A percentile compares a stretch with the other conserved stretches of the same genome.
Evolutionary conservation across 2,888 invertebrate species (phyloP).

Genomic region (Chymomyza procnemis): DNA sequence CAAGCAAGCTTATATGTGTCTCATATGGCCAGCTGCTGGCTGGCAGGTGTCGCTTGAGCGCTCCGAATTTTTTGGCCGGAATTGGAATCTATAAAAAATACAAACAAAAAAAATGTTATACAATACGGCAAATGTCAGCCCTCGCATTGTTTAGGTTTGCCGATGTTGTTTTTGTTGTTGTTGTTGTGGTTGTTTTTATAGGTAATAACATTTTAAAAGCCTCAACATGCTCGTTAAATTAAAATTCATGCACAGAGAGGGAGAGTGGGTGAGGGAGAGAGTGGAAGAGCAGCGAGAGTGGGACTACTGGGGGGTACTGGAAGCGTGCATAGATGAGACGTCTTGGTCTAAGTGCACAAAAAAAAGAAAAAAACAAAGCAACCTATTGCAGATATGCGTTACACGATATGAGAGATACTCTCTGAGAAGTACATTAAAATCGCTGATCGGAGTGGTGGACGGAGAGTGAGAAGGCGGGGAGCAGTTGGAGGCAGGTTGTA

Average conservation of each 20-base stretch:
- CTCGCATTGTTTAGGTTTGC: neutral
- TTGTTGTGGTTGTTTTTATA: constrained; percentile 49
- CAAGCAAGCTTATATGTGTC: neutral
- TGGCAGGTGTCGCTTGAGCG: constrained; percentile 50
- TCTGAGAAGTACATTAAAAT: neutral
- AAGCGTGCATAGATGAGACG: too few relatives aligned
- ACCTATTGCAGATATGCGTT: constrained; percentile 37
- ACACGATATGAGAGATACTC: constrained; percentile 23
- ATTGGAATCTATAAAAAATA: constrained; percentile 29
- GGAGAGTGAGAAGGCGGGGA: neutral
- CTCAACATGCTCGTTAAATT: constrained; percentile 61
- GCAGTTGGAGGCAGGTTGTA: constrained; percentile 16
- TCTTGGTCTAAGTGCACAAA: too few relatives aligned
- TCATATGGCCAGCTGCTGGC: constrained; percentile 8
- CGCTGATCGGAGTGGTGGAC: neutral
- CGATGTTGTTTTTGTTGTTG: constrained; percentile 22
- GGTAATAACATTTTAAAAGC: constrained; percentile 72
- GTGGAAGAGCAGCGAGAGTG: too few relatives aligned
- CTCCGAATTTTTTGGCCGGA: constrained; percentile 1
- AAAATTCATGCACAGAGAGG: constrained; percentile 49
- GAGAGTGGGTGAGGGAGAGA: neutral
- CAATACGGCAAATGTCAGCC: constrained; percentile 18
- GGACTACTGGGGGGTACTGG: too few relatives aligned
- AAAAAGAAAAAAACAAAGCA: too few relatives aligned
- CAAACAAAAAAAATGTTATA: constrained; percentile 27